Evolutionary conservation across 1,140 invertebrate species (phyloP), one percentile per base, ranked within the genome.

Genomic region (Thalassaphorura encarpata): DNA sequence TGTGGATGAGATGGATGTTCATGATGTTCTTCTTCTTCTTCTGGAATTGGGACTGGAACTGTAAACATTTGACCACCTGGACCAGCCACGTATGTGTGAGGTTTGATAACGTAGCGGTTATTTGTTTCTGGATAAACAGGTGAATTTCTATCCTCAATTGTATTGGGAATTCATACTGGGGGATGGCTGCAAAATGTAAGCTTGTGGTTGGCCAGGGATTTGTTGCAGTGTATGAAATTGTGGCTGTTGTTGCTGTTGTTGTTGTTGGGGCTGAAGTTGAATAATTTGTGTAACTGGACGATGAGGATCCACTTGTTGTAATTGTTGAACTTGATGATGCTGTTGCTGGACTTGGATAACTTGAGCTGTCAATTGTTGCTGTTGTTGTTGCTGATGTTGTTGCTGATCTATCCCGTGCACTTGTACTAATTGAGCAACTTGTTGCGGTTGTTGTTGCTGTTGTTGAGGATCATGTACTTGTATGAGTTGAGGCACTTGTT

Each of bases 1-100:
- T 57, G 49, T 31, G 15, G 29, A 39, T 36, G 21, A n/a, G 46
- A 49, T 16, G 41, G 27, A 6, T 52, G 48, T 24, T 50, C 43
- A 16, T 40, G 50, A 16, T 23, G 19, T 6, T 41, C 21, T 26
- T 24, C 21, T 3, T 26, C 26, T 13, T 59, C 49, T 13, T 27
- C 49, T 28, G 56, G 56, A n/a, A 59, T 23, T 49, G 61, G 61
- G 23, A 62, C 56, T 24, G 61, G 61, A 26, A 62, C 56, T 27
- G 51, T 55, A 29, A 62, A 62, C 39, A 56, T 56, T 56, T 58
- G 60, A 18, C 63, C 63, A 33, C 60, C 60, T 26, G 60, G 60
- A 13, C 56, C 55, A 19, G 46, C 47, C 24, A 58, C 47, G 41
- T 62, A 64, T 19, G 63, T 54, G 26, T 62, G 60, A 21, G 57